Percentiles rank a stretch among this genome's conserved stretches.
Evolutionary conservation across 2,888 invertebrate genomes (phyloP).

Genomic region (Litoditis marina): DNA sequence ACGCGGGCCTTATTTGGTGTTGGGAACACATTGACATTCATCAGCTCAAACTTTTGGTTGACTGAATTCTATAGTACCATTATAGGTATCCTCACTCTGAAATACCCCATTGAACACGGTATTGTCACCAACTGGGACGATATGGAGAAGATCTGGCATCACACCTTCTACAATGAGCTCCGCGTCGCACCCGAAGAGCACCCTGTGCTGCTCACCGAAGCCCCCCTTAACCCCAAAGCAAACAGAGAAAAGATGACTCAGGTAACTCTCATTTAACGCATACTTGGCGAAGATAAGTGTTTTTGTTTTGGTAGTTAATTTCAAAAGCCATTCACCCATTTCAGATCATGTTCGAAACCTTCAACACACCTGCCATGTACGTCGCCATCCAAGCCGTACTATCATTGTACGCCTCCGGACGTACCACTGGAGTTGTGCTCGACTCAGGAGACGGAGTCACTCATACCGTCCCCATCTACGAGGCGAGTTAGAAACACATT

Average conservation of each 20-base stretch:
- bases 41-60: too few species aligned
- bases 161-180: constrained; percentile 96
- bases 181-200: constrained; percentile 93
- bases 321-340: too few species aligned
- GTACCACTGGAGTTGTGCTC: constrained; percentile 68
- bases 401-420: constrained; percentile 79
- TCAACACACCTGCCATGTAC: constrained; percentile 73
- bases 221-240: constrained; percentile 88
- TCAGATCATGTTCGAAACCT: constrained; percentile 84
- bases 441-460: constrained; percentile 89
- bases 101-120: constrained; percentile 94
- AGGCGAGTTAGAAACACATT: too few species aligned
- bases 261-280: constrained; percentile 22
- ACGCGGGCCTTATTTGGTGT: too few species aligned
- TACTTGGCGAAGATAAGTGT: too few species aligned
- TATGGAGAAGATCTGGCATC: constrained; percentile 99
- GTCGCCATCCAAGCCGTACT: constrained; percentile 89
- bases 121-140: constrained; percentile 98
- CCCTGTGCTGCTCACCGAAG: constrained; percentile 86
- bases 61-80: too few species aligned
- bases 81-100: constrained; percentile 83
- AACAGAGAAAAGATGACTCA: constrained; percentile 91
- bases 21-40: too few species aligned
- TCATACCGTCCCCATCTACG: constrained; percentile 76
- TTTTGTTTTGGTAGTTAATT: too few species aligned